Conservation (phyloP, 2,797 vertebrate species). For the Potorous gilbertii region DNA sequence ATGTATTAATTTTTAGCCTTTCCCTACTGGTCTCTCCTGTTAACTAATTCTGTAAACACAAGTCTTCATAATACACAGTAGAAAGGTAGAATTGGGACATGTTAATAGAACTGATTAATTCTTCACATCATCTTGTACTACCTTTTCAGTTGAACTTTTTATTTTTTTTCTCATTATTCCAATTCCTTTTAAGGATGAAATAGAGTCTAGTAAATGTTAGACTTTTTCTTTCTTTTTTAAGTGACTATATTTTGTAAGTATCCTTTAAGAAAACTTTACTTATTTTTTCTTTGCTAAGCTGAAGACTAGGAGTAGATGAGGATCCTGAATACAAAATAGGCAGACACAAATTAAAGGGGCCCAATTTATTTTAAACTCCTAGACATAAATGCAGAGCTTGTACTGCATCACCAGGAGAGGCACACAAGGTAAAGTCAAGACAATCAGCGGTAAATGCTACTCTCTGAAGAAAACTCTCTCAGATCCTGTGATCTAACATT, state of each 20-base stretch:
- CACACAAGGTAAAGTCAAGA: slow-evolving; percentile 45
- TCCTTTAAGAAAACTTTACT: slow-evolving; percentile 61
- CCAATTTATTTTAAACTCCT: slow-evolving; percentile 53
- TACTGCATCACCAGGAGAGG: neutral
- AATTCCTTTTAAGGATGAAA: slow-evolving; percentile 65
- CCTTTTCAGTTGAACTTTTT: slow-evolving; percentile 64
- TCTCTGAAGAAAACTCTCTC: slow-evolving; percentile 62
- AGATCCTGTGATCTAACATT: slow-evolving; percentile 58
- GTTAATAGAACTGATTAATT: slow-evolving; percentile 72
- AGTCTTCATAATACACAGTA: slow-evolving; percentile 62
- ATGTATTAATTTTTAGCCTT: slow-evolving; percentile 51
- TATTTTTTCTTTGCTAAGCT: slow-evolving; percentile 46
- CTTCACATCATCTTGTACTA: slow-evolving; percentile 67
- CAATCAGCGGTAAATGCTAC: slow-evolving; percentile 54
- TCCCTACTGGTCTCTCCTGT: slow-evolving; percentile 54
- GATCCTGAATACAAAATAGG: slow-evolving; percentile 62
- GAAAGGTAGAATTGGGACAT: slow-evolving; percentile 70
- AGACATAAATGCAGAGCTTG: slow-evolving; percentile 13
- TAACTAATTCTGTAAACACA: slow-evolving; percentile 72
- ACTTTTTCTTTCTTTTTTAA: slow-evolving; percentile 65
- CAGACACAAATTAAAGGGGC: slow-evolving; percentile 35
- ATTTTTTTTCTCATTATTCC: slow-evolving; percentile 52
- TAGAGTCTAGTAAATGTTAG: slow-evolving; percentile 67
- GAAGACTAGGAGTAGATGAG: neutral
- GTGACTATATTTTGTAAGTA: slow-evolving; percentile 47